These are phyloP conservation scores for Gryllus longicercus DNA, from an alignment of 2,888 invertebrate genomes.

Conservation along the genomic window DNA sequence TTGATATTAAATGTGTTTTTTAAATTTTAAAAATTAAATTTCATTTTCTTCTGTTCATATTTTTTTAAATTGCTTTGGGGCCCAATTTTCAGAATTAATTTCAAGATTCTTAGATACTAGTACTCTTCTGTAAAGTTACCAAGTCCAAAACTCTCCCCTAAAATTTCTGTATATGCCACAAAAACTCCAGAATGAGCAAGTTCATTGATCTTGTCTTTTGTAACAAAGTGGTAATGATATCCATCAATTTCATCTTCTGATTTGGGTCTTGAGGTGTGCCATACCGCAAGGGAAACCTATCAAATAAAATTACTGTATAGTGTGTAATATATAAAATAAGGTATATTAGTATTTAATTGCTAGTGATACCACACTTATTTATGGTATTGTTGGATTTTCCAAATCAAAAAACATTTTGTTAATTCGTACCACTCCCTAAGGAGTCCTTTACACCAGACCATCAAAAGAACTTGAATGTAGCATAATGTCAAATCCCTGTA, in stretches of 20 bases:
- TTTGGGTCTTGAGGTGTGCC: constrained; percentile 46
- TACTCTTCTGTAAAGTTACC: constrained; percentile 40
- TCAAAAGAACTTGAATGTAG: too few relatives aligned
- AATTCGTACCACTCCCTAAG: too few relatives aligned
- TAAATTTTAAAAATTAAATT: too few relatives aligned
- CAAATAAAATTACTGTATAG: not conserved
- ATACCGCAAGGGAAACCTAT: constrained; percentile 44
- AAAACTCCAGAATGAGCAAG: constrained; percentile 48
- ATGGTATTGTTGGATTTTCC: too few relatives aligned
- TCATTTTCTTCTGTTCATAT: too few relatives aligned
- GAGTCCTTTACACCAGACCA: too few relatives aligned
- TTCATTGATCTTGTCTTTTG: constrained; percentile 44
- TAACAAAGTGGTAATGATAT: constrained; percentile 44
- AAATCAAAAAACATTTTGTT: too few relatives aligned
- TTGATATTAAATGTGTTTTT: too few relatives aligned
- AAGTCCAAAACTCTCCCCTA: constrained; percentile 49
- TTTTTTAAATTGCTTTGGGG: too few relatives aligned
- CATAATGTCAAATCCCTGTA: too few relatives aligned
- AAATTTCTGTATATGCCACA: constrained; percentile 46
- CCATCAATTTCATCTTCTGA: constrained; percentile 42
- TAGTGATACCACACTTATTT: not conserved
- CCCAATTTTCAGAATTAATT: too few relatives aligned
- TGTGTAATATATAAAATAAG: not conserved
- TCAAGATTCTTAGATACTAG: too few relatives aligned
- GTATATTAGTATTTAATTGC: not conserved